Percentiles rank a stretch among this genome's conserved stretches.
These are phyloP conservation scores for Morelia viridis DNA, from an alignment of 2,797 vertebrate species.

Conservation along the genomic window DNA sequence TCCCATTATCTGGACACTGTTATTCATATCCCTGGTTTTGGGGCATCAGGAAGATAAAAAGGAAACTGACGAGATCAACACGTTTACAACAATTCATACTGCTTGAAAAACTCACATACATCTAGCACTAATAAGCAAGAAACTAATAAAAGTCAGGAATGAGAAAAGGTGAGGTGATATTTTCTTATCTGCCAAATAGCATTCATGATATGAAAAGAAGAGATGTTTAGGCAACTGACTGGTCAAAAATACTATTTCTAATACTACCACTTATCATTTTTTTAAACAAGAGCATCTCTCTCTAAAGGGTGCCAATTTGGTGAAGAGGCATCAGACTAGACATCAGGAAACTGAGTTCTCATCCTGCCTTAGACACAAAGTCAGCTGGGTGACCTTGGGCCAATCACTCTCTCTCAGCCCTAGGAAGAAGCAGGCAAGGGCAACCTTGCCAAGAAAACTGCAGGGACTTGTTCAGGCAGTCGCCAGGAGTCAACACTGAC, in stretches of 20 bases:
- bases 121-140: neutral
- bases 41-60: neutral
- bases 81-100: neutral
- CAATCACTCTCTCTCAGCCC: neutral
- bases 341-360: neutral
- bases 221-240: neutral
- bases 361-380: neutral
- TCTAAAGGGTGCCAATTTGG: neutral
- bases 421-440: neutral
- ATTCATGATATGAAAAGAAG: neutral
- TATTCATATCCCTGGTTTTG: neutral
- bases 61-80: neutral
- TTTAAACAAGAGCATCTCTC: neutral
- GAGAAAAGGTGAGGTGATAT: neutral
- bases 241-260: neutral
- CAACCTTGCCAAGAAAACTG: neutral
- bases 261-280: neutral
- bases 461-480: neutral
- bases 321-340: neutral
- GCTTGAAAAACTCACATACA: neutral
- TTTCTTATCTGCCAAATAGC: neutral
- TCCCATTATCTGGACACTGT: neutral
- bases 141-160: neutral
- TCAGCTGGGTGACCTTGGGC: neutral
- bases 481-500: neutral